Evolutionary conservation across 2,888 invertebrate genomes (phyloP).

Genomic region (Keiferia lycopersicella): DNA sequence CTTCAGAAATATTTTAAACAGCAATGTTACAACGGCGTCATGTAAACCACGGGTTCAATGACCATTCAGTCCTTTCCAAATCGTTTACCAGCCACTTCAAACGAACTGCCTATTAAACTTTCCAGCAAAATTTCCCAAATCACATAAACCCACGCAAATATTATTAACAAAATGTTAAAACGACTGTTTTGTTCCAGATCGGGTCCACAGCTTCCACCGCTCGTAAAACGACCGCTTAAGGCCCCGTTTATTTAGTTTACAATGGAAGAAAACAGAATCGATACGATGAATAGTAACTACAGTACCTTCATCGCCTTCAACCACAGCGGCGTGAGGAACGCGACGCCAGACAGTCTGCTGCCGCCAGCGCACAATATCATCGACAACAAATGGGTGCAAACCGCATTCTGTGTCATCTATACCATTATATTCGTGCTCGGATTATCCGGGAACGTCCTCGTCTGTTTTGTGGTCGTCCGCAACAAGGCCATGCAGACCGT

Average conservation of each 20-base stretch:
- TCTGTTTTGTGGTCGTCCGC: conserved; percentile 95
- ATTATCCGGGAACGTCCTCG: conserved; percentile 93
- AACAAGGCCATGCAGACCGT: conserved; percentile 99
- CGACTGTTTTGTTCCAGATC: conserved; percentile 34
- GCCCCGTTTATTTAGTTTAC: conserved; percentile 28
- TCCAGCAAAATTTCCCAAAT: conserved; percentile 20
- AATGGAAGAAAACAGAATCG: conserved; percentile 26
- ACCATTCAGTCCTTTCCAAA: neutral
- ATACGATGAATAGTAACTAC: conserved; percentile 64
- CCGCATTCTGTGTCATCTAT: conserved; percentile 88
- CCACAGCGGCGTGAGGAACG: conserved; percentile 51
- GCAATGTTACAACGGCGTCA: neutral
- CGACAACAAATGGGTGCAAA: conserved; percentile 85
- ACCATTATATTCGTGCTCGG: conserved; percentile 93
- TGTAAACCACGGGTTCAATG: neutral
- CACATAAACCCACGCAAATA: conserved; percentile 23
- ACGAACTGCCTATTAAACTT: conserved; percentile 23
- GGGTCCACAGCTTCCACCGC: conserved; percentile 28
- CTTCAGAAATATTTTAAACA: neutral
- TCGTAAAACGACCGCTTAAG: conserved; percentile 24
- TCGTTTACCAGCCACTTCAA: conserved; percentile 17
- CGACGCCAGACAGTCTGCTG: conserved; percentile 44
- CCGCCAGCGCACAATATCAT: conserved; percentile 78
- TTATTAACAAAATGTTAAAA: conserved; percentile 24
- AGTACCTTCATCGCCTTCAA: conserved; percentile 51